A percentile compares a stretch with the other conserved stretches of the same genome.
Evolutionary conservation across 2,888 invertebrate genomes (phyloP).

Genomic region (Apamea epomidion): DNA sequence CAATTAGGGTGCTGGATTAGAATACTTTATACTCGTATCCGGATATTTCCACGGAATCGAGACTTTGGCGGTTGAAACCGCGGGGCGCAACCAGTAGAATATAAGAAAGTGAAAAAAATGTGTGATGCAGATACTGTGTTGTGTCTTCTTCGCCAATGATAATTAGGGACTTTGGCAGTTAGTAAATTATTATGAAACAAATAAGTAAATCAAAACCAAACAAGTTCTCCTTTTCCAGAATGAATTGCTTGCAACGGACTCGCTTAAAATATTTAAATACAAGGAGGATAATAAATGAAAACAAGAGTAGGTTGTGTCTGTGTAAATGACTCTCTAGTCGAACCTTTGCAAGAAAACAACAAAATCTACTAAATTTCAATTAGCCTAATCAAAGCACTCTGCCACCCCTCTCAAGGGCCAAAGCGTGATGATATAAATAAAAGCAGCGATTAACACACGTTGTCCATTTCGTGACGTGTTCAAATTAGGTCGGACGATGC

Average conservation of each 20-base stretch:
- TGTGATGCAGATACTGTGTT: too few relatives aligned
- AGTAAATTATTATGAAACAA: not conserved
- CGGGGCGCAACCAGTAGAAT: not conserved
- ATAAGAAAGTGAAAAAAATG: too few relatives aligned
- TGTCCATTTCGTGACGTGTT: slow-evolving; percentile 76
- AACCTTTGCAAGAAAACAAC: slow-evolving; percentile 31
- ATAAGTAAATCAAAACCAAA: not conserved
- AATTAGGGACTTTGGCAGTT: too few relatives aligned
- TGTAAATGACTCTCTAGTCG: not conserved
- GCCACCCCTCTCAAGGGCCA: slow-evolving; percentile 35
- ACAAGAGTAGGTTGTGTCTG: not conserved
- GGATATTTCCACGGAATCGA: not conserved
- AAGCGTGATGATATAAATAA: slow-evolving; percentile 71
- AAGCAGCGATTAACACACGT: slow-evolving; percentile 79
- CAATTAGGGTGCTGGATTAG: too few relatives aligned
- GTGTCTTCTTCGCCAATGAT: too few relatives aligned
- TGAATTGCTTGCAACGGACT: not conserved
- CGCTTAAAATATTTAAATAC: not conserved
- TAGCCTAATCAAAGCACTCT: slow-evolving; percentile 56
- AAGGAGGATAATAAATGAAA: not conserved
- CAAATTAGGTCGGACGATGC: slow-evolving; percentile 72
- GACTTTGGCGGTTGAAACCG: not conserved
- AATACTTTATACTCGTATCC: too few relatives aligned
- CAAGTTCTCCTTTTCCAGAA: not conserved
- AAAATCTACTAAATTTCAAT: slow-evolving; percentile 60